Base-by-base conservation (phyloP, 2,888 invertebrate species). In the Lissocephala sabroskyi region DNA sequence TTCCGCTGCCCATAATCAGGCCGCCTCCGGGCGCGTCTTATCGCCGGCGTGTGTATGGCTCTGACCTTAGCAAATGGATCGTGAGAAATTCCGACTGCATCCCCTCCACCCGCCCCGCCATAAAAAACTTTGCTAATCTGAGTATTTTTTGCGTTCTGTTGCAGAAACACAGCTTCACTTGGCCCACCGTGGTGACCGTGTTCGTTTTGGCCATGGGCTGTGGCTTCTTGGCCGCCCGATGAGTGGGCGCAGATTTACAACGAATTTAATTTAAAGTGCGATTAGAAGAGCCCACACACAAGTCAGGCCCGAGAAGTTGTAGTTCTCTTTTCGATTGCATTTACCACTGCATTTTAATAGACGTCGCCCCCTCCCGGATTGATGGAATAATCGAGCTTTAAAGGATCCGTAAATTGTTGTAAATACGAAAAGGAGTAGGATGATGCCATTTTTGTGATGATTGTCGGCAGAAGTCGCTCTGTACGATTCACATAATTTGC, bases 171-270 rank as follows among this genome's bases (percentile, higher is more conserved):
- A 81, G 80, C 59, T 84, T 84, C 64, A 83, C 82, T 49, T 85
- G 85, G 85, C 85, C 85, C 51, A 83, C 85, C 39, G 83, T 85
- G 52, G 83, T 85, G 14, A 83, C 85, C 43, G 84, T 84, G 2
- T 82, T 85, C 42, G 83, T 85, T 37, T 76, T 85, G 52, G 85
- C 85, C 59, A 83, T 85, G 74, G 85, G 85, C 43, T 85, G 84
- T 67, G 85, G 84, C 43, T 83, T 83, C 55, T 80, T 85, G 46
- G 85, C 83, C 44, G 82, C 85, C 52, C 85, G 85, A 82, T 85
- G 83, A 85, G 79, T 79, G 52, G 45, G n/a, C n/a, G n/a, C n/a
- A n/a, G n/a, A n/a, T n/a, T n/a, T 50, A 59, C 60, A 66, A 62
- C 64, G 68, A 68, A 68, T 67, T 68, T 68, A 68, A 60, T 59